These are phyloP conservation scores for Philhelius pedissequus DNA, from an alignment of 2,888 invertebrate species.

Conservation along the genomic window DNA sequence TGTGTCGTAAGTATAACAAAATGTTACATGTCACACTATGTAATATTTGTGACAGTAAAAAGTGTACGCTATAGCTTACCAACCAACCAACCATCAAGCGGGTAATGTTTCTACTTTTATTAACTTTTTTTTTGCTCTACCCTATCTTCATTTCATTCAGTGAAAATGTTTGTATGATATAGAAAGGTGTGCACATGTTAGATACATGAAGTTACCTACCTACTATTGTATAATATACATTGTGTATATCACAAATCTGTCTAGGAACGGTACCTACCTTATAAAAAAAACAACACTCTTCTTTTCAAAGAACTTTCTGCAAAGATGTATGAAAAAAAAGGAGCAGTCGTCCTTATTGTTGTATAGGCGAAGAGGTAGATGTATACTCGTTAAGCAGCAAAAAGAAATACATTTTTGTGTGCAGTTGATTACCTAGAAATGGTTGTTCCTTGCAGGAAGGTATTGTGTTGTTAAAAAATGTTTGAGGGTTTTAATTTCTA, in stretches of 20 bases:
- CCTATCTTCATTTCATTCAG: slow-evolving; percentile 16
- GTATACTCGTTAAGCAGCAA: not conserved
- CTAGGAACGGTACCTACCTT: not conserved
- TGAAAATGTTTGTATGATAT: not conserved
- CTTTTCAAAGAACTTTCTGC: slow-evolving; percentile 5
- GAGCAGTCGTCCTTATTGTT: slow-evolving; percentile 20
- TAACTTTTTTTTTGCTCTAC: not conserved
- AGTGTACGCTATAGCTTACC: slow-evolving; percentile 2
- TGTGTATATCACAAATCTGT: slow-evolving; percentile 15
- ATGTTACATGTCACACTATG: slow-evolving; percentile 23
- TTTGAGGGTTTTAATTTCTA: not conserved
- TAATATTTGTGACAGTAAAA: slow-evolving; percentile 20
- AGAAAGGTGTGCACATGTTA: slow-evolving; percentile 12
- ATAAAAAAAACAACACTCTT: not conserved
- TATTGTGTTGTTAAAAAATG: slow-evolving; percentile 8
- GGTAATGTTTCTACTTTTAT: slow-evolving; percentile 14
- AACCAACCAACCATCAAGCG: slow-evolving; percentile 1
- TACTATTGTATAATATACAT: not conserved
- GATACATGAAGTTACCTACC: not conserved
- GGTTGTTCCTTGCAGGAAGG: not conserved
- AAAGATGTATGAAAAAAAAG: slow-evolving; percentile 10
- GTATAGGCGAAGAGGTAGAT: not conserved
- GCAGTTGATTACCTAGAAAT: slow-evolving; percentile 40
- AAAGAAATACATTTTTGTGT: slow-evolving; percentile 33
- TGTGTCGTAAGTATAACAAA: not conserved